A percentile compares a stretch with the other conserved stretches of the same genome.
Conservation (phyloP, 2,113 vertebrate genomes). For the Antidorcas marsupialis region DNA sequence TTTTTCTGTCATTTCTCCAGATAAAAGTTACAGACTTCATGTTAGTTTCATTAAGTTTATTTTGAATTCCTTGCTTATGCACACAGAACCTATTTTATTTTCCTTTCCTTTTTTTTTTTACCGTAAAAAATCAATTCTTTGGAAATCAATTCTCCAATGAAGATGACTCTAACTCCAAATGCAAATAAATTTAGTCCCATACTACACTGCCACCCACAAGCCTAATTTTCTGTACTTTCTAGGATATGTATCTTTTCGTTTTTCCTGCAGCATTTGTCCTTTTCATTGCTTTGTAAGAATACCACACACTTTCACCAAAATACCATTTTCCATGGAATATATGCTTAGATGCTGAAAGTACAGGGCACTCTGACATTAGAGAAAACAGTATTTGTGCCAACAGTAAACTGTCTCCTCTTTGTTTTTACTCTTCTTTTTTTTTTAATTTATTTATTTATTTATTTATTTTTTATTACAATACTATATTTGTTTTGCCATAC, state of each 20-base stretch:
- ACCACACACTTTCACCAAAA: neutral
- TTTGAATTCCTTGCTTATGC: neutral
- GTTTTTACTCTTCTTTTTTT: neutral
- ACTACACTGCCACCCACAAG: neutral
- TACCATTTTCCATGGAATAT: neutral
- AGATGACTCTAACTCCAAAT: neutral
- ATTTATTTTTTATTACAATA: too few relatives aligned
- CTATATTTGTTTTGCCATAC: too few relatives aligned
- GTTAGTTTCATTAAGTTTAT: neutral
- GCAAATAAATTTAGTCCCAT: neutral
- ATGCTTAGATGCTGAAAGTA: neutral
- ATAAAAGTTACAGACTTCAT: neutral
- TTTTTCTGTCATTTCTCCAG: neutral
- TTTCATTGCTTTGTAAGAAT: neutral
- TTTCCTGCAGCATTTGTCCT: neutral
- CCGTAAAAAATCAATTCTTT: neutral
- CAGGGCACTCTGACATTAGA: neutral
- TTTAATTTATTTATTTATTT: too few relatives aligned
- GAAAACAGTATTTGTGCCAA: neutral
- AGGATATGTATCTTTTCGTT: neutral
- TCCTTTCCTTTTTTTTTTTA: neutral
- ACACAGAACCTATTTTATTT: neutral
- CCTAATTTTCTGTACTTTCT: neutral
- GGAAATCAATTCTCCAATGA: neutral
- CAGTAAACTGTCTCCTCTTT: neutral